Conservation (phyloP, 2,113 vertebrate genomes). For the Vulpes ferrilata region DNA sequence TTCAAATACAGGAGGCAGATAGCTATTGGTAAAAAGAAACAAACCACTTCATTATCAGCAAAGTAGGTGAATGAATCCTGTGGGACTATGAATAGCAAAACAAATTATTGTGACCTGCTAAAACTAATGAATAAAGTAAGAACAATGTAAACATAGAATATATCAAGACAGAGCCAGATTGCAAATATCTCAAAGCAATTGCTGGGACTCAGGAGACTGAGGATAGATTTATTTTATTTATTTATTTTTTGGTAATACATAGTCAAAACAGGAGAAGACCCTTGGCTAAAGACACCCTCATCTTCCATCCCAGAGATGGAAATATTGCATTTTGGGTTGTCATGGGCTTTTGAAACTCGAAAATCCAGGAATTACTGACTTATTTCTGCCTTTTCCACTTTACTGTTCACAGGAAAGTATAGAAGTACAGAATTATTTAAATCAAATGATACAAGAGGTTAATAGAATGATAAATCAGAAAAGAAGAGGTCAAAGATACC, state of each 20-base stretch:
- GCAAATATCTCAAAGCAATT: background rate
- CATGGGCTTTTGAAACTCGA: background rate
- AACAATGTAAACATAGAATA: slow-evolving; percentile 40
- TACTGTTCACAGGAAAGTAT: background rate
- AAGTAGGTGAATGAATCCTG: slow-evolving; percentile 28
- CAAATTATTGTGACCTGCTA: slow-evolving; percentile 59
- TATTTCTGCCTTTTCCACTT: background rate
- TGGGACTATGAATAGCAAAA: slow-evolving; percentile 36
- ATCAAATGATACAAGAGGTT: background rate
- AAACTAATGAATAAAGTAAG: slow-evolving; percentile 58
- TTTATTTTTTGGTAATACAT: background rate
- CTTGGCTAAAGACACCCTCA: background rate
- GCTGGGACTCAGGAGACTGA: background rate
- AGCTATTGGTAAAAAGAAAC: background rate
- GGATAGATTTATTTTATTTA: background rate
- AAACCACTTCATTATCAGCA: slow-evolving; percentile 43
- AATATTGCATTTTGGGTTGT: background rate
- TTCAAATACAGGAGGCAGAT: background rate
- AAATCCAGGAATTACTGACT: slow-evolving; percentile 9
- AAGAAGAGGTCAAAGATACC: background rate
- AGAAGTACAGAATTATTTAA: slow-evolving; percentile 19
- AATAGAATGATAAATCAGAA: background rate
- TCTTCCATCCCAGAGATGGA: background rate
- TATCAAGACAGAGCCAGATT: background rate
- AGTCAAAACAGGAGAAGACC: background rate